phyloP scores from a whole-genome alignment of 2,113 vertebrate species.

The Tachysurus vachellii region DNA sequence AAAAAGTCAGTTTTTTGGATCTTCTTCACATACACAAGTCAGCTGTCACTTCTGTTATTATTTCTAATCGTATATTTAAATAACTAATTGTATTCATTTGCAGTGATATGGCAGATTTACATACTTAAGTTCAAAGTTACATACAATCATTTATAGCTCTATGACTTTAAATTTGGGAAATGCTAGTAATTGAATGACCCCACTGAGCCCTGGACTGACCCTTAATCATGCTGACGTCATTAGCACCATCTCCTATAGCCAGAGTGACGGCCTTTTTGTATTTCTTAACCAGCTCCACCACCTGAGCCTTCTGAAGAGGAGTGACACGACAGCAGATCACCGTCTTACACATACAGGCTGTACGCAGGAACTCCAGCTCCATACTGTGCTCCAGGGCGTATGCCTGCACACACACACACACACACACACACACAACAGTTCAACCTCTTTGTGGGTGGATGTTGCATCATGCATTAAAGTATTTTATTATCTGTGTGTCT shows the following conservation, averaged over 20 bases:
- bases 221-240: constrained; percentile 98
- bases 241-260: constrained; percentile 93
- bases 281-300: constrained; percentile 93
- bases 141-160: not conserved
- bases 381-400: constrained; percentile 81
- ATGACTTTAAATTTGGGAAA: not conserved
- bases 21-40: not conserved
- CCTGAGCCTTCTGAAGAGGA: constrained; percentile 94
- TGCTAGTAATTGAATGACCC: not conserved
- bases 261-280: constrained; percentile 88
- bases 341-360: constrained; percentile 87
- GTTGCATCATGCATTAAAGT: not conserved
- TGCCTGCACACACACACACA: constrained; percentile 73
- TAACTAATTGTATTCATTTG: not conserved
- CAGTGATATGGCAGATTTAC: not conserved
- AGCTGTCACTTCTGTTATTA: not conserved
- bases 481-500: constrained; percentile 4
- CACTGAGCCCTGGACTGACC: constrained; percentile 62
- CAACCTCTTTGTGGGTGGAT: not conserved
- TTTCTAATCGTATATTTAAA: not conserved
- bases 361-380: constrained; percentile 85
- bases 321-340: constrained; percentile 96
- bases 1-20: not conserved
- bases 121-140: not conserved
- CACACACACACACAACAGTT: not conserved